phyloP scores from a whole-genome alignment of 2,113 vertebrate genomes.

The Noctilio leporinus region DNA sequence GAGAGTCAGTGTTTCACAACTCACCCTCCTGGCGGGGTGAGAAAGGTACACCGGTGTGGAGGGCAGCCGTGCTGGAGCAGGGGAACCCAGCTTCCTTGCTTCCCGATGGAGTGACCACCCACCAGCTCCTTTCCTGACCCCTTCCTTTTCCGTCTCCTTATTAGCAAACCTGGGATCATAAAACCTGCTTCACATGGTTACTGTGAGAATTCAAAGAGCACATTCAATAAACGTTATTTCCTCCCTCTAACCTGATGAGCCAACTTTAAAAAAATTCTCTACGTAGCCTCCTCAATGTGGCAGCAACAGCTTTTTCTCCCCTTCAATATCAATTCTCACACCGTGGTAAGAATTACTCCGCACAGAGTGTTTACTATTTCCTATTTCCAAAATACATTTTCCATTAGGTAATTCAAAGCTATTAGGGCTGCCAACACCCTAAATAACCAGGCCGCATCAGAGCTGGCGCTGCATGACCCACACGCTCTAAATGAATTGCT shows the following conservation, averaged over 20 bases:
- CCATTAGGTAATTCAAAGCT: constrained; percentile 49
- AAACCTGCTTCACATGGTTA: background rate
- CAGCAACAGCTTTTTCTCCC: background rate
- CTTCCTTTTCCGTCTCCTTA: background rate
- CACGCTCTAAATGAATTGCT: constrained; percentile 26
- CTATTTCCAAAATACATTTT: constrained; percentile 56
- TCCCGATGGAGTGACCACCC: background rate
- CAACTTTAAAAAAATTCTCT: background rate
- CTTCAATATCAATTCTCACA: background rate
- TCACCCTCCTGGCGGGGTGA: accelerated
- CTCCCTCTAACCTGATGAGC: background rate
- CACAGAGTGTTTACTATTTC: constrained; percentile 6
- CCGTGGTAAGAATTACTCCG: background rate
- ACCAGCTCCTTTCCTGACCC: background rate
- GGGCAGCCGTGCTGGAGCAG: accelerated
- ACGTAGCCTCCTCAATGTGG: background rate
- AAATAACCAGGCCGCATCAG: background rate
- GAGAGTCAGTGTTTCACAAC: background rate
- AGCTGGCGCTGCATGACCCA: background rate
- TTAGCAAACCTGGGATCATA: background rate
- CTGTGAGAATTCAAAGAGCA: background rate
- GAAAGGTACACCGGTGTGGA: background rate
- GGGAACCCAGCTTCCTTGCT: background rate
- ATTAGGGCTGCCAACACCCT: constrained; percentile 25
- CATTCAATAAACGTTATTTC: background rate